Percentiles rank a stretch among this genome's conserved stretches.
These are phyloP conservation scores for Podotricha telesiphe DNA, from an alignment of 2,888 invertebrate genomes.

Conservation along the genomic window DNA sequence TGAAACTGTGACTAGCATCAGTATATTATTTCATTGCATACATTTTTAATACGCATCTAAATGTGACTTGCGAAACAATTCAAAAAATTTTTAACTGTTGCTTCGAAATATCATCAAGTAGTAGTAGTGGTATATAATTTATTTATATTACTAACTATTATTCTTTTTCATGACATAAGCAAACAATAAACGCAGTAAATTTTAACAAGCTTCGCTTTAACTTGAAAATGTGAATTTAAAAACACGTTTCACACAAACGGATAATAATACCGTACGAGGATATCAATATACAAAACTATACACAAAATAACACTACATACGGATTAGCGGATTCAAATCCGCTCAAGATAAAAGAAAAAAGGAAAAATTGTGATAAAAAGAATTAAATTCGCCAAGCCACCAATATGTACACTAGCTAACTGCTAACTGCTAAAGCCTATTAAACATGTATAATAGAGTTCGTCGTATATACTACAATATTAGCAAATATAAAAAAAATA, in stretches of 20 bases:
- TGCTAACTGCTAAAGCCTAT: constrained; percentile 18
- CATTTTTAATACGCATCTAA: no score
- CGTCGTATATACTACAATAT: constrained; percentile 34
- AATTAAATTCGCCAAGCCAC: constrained; percentile 23
- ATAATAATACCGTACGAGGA: constrained; percentile 17
- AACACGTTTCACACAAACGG: constrained; percentile 26
- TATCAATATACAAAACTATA: constrained; percentile 34
- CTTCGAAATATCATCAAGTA: no score
- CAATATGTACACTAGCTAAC: constrained; percentile 24
- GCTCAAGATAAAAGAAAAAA: constrained; percentile 4
- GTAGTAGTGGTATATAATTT: no score
- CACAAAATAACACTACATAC: constrained; percentile 34
- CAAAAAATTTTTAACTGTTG: no score
- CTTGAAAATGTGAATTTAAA: no score
- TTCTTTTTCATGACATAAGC: no score
- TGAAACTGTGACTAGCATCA: no score
- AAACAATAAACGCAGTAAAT: no score
- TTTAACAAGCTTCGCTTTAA: no score
- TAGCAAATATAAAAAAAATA: constrained; percentile 22
- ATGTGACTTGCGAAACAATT: no score
- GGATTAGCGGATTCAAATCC: constrained; percentile 17
- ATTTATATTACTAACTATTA: no score
- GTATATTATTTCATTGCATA: no score
- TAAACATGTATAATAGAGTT: constrained; percentile 8
- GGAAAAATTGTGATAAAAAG: neutral